Base-by-base conservation (phyloP, 2,888 invertebrate species). In the Anagyrus pseudococci region DNA sequence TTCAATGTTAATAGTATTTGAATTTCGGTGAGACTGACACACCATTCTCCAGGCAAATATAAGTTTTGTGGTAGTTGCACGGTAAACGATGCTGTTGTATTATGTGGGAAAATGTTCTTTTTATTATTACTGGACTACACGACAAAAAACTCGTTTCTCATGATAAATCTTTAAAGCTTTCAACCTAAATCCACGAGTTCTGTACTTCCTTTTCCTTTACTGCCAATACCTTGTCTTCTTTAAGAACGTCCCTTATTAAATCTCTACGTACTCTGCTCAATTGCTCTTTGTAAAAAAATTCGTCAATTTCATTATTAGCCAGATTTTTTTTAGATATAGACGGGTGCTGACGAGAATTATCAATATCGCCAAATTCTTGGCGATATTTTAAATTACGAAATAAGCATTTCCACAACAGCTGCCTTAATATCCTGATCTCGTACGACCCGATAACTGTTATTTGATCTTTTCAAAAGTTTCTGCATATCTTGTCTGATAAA, bases 41-140 rank as follows among this genome's bases (percentile, higher is more conserved):
- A n/a, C n/a, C n/a, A n/a, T n/a, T n/a, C n/a, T n/a, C n/a, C n/a
- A n/a, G n/a, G n/a, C n/a, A n/a, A n/a, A n/a, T n/a, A n/a, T n/a
- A n/a, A n/a, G n/a, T n/a, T n/a, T n/a, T n/a, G n/a, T n/a, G n/a
- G n/a, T n/a, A n/a, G n/a, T n/a, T n/a, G n/a, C n/a, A n/a, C n/a
- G n/a, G n/a, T n/a, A n/a, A n/a, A n/a, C n/a, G n/a, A n/a, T n/a
- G n/a, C n/a, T n/a, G n/a, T n/a, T n/a, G n/a, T n/a, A n/a, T n/a
- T n/a, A n/a, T n/a, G n/a, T n/a, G n/a, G n/a, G n/a, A n/a, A n/a
- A n/a, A n/a, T n/a, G n/a, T n/a, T n/a, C n/a, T 48, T 58, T 7
- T 63, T 48, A 2, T 48, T 41, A 48, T 58, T 58, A 13, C 71
- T 71, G 44, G 54, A 48, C 72, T 74, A 75, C 48, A 67, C 69